Percentiles rank a stretch among this genome's conserved stretches.
These are phyloP conservation scores for Anolis sagrei DNA, from an alignment of 2,113 vertebrate genomes.

Conservation along the genomic window DNA sequence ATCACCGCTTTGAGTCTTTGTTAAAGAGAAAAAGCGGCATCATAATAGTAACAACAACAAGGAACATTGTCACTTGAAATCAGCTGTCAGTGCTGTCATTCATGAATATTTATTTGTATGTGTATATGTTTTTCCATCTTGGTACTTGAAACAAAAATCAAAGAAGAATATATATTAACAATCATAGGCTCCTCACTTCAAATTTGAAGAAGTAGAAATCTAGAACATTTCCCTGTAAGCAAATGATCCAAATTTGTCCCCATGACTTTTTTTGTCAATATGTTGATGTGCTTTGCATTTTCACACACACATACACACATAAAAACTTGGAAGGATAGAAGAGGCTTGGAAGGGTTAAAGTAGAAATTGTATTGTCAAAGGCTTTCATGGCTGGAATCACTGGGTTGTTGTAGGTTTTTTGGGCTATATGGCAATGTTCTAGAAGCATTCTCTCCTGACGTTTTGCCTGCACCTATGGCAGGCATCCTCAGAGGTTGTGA, in stretches of 20 bases:
- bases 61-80: background rate
- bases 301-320: background rate
- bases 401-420: too few species aligned
- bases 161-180: background rate
- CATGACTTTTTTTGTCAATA: background rate
- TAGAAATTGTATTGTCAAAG: too few species aligned
- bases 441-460: too few species aligned
- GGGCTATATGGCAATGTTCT: too few species aligned
- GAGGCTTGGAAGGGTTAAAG: background rate
- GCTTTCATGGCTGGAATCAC: too few species aligned
- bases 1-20: too few species aligned
- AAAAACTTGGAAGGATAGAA: background rate
- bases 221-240: background rate
- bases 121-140: background rate
- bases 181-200: background rate
- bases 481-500: too few species aligned
- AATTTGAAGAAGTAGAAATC: background rate
- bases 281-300: background rate
- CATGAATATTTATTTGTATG: background rate
- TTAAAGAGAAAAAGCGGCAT: too few species aligned
- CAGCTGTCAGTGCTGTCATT: background rate
- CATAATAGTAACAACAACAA: too few species aligned
- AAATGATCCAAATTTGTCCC: background rate
- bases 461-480: too few species aligned
- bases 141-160: background rate